phyloP scores from a whole-genome alignment of 1,140 invertebrate species.

The Leptinotarsa lineolata region DNA sequence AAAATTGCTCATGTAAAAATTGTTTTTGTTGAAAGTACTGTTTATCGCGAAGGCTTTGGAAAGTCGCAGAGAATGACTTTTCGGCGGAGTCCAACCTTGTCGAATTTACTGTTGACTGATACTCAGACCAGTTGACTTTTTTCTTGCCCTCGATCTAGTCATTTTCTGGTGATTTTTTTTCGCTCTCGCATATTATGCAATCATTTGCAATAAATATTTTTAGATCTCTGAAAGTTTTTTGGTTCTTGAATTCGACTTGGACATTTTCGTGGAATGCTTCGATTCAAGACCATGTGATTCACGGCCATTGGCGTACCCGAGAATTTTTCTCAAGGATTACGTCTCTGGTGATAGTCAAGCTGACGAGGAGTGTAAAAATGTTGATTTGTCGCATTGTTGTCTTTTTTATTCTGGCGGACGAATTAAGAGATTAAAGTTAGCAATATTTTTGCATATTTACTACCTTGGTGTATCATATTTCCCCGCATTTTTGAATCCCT shows the following conservation, averaged over 20 bases:
- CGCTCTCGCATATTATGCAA: slow-evolving; percentile 39
- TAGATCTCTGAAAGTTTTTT: background rate
- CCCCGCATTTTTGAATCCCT: slow-evolving; percentile 54
- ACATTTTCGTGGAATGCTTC: slow-evolving; percentile 18
- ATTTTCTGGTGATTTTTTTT: too few relatives aligned
- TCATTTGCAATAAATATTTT: slow-evolving; percentile 43
- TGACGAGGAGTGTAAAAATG: slow-evolving; percentile 23
- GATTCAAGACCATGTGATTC: background rate
- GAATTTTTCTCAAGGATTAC: background rate
- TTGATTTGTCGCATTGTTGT: slow-evolving; percentile 52
- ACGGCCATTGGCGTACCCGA: background rate
- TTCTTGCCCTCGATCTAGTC: too few relatives aligned
- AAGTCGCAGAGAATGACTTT: background rate
- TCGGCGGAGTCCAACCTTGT: too few relatives aligned
- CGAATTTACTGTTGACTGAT: too few relatives aligned
- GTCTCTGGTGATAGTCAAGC: background rate
- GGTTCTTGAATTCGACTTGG: slow-evolving; percentile 16
- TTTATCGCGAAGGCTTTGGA: slow-evolving; percentile 13
- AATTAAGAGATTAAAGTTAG: slow-evolving; percentile 55
- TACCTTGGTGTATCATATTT: slow-evolving; percentile 53
- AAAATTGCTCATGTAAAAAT: slow-evolving; percentile 57
- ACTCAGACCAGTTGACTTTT: too few relatives aligned
- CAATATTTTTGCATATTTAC: slow-evolving; percentile 57
- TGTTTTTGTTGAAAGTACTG: slow-evolving; percentile 53
- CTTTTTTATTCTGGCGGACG: slow-evolving; percentile 51